Base-by-base conservation (phyloP, 1,140 invertebrate genomes). In the Pachyrhynchus sulphureomaculatus region DNA sequence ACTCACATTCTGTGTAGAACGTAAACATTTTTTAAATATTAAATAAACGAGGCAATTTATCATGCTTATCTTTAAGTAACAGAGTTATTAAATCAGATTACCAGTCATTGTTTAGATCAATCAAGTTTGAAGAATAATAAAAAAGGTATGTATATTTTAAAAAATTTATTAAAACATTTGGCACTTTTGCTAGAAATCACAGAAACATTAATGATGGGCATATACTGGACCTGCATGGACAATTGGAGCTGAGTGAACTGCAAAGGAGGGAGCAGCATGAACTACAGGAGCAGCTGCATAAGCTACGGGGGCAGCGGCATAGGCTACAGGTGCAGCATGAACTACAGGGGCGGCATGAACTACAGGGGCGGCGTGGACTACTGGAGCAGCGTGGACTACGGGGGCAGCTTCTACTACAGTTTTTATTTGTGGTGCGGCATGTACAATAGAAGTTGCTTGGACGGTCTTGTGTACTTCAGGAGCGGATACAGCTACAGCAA, bases 261-360 rank as follows among this genome's bases (percentile, higher is more conserved):
- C 72, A n/a, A n/a, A n/a, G n/a, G n/a, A n/a, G 37, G 79, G 48
- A 37, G 78, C 69, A 55, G 80, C 66, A 76, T 79, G 54, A 79
- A 80, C 68, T 81, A 68, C 26, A 44, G 10, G n/a, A 13, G 24
- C 49, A 21, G 36, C n/a, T 10, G 39, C 23, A n/a, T n/a, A n/a
- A n/a, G n/a, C n/a, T 4, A 51, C 56, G 26, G 44, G 53, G 5
- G 55, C 53, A 9, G 52, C 67, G 20, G 81, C 69, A 17, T 13
- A n/a, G 79, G 78, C 61, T 12, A 41, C 44, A 6, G 53, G 44
- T 2, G 49, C 41, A 36, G 24, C 23, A 51, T 42, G 59, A 2
- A 62, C 59, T 36, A 53, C 59, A 17, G 59, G 59, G 26, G 49
- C 37, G 21, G 49, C 13, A 20, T 48, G n/a, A 26, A 21, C 45